Evolutionary conservation across 2,113 vertebrate genomes (phyloP), one percentile per base, ranked within the genome.

Genomic region (Pachypanchax playfairii): DNA sequence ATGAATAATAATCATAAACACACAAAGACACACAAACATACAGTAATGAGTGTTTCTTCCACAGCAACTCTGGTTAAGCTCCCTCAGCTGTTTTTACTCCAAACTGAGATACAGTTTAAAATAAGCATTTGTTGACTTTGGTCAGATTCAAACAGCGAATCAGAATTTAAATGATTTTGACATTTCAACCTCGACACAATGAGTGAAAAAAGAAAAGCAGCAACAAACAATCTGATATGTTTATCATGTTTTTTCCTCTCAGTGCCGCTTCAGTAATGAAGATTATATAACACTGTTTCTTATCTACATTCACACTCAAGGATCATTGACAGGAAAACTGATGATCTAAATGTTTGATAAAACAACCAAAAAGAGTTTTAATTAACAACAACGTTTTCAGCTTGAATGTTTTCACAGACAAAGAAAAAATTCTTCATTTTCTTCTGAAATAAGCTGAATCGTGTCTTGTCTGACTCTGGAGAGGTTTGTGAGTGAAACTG

Each of bases 1-100:
- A 85, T 89, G 86, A 91, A 90, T 91, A 82, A 83, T 88, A 87
- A 87, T 85, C 65, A 58, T 58, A 75, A 69, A 77, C 72, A 77
- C 77, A 79, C 73, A 75, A 64, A 50, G 60, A 61, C 67, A 71
- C 63, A 52, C 49, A 22, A 64, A 69, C 49, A 76, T 63, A 75
- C 57, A 68, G 48, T 80, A 87, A 85, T 85, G 81, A 88, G 63
- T 68, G 55, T 64, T 79, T 85, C 79, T 87, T 77, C 70, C 79
- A n/a, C 70, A 39, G 66, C 68, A 42, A 65, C 69, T 80, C 74
- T 21, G 44, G 38, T 48, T 89, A 84, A 89, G 84, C 84, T 85
- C 62, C 47, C 67, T 86, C 82, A 84, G 77, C 84, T 89, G 80
- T 72, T 87, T 70, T 50, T 44, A 35, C 58, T 80, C 76, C 20